Percentiles rank a stretch among this genome's conserved stretches.
These are phyloP conservation scores for Buathra laborator DNA, from an alignment of 2,888 invertebrate species.

Conservation along the genomic window DNA sequence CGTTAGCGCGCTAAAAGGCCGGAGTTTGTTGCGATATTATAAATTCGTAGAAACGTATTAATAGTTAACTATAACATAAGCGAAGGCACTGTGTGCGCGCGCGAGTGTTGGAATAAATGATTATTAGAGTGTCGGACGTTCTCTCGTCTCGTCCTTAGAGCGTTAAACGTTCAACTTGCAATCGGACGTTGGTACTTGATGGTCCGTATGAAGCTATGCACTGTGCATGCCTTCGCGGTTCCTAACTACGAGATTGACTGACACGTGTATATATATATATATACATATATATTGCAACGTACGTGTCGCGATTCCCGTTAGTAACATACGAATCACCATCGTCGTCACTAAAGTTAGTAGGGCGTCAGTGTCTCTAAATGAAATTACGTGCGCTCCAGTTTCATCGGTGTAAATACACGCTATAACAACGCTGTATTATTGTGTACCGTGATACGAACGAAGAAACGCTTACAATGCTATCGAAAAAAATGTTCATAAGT, in stretches of 20 bases:
- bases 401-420: slow-evolving; percentile 57
- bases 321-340: not conserved
- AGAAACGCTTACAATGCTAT: not conserved
- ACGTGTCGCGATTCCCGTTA: not conserved
- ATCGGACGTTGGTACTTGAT: slow-evolving; percentile 8
- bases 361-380: slow-evolving; percentile 61
- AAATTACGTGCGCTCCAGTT: slow-evolving; percentile 67
- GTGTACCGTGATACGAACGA: not conserved
- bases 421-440: not conserved
- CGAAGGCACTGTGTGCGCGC: not conserved
- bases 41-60: not conserved
- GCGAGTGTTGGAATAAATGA: not conserved
- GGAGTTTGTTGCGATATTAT: not conserved
- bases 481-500: not conserved
- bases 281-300: not conserved
- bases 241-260: slow-evolving; percentile 5
- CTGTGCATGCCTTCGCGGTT: not conserved
- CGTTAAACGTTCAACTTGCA: not conserved
- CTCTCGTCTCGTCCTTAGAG: not conserved
- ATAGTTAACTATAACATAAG: not conserved
- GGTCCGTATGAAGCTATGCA: not conserved
- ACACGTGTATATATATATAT: not conserved
- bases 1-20: not conserved
- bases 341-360: slow-evolving; percentile 7
- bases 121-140: not conserved